Conservation (phyloP, 2,888 invertebrate genomes). For the Tipula lateralis region DNA sequence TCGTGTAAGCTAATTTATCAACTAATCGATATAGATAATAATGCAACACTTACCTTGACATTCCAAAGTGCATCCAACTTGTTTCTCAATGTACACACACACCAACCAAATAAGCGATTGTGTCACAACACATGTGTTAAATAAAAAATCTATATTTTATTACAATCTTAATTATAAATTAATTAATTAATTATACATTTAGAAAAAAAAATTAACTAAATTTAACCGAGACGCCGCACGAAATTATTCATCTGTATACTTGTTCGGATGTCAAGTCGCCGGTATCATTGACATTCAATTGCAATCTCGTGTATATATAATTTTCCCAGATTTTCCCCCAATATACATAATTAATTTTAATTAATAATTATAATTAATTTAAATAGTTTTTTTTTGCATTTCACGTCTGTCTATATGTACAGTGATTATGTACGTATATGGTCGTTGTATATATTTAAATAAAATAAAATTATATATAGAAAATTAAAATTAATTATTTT, state of each 20-base stretch:
- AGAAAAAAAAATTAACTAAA: background rate
- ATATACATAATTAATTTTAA: background rate
- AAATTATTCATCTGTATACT: background rate
- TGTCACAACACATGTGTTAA: too few relatives aligned
- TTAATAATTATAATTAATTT: slow-evolving; percentile 1
- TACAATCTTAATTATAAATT: background rate
- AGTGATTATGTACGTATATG: too few relatives aligned
- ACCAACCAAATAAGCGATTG: too few relatives aligned
- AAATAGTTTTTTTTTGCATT: background rate
- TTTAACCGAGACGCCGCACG: background rate
- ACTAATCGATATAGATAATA: too few relatives aligned
- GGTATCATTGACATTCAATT: background rate
- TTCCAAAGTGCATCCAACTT: background rate
- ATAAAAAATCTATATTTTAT: background rate
- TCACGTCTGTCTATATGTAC: background rate
- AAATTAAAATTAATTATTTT: slow-evolving; percentile 8
- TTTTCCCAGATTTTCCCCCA: background rate
- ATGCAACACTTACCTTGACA: too few relatives aligned
- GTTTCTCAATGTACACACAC: background rate
- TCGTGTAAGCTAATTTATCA: too few relatives aligned
- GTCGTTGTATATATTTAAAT: background rate
- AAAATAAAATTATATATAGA: background rate
- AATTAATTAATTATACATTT: too few relatives aligned
- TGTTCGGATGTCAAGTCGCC: background rate
- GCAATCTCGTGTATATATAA: background rate